Conservation (phyloP, 2,797 vertebrate species). For the Bufotes viridis region DNA sequence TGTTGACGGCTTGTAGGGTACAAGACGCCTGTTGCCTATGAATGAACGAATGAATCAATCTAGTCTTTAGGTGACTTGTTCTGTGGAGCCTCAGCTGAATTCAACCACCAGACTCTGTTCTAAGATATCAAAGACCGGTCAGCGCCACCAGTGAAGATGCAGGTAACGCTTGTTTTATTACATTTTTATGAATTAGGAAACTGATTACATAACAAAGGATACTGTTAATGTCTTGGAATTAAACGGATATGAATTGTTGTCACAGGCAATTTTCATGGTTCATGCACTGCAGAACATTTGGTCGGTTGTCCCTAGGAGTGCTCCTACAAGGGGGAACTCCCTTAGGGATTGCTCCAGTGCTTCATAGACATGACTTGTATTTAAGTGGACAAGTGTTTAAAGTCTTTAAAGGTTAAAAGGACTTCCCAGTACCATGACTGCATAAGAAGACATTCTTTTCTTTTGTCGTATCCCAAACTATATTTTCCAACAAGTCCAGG, state of each 20-base stretch:
- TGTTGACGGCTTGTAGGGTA: conserved; percentile 6
- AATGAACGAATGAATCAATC: conserved; percentile 8
- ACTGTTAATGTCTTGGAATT: neutral
- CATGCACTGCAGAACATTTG: neutral
- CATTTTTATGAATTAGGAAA: neutral
- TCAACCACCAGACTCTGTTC: neutral
- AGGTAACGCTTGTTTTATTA: conserved; percentile 26
- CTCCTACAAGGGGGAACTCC: conserved; percentile 32
- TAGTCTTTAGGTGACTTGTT: conserved; percentile 1
- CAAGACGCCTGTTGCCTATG: conserved; percentile 52
- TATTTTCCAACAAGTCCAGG: conserved; percentile 15
- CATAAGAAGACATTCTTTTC: neutral
- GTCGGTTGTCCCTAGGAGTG: neutral
- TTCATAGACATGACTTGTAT: conserved; percentile 2
- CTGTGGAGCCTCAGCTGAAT: conserved; percentile 13
- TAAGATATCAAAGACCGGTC: neutral
- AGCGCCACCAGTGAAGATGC: neutral
- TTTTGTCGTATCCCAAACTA: conserved; percentile 4
- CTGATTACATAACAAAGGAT: neutral
- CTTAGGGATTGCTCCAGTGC: neutral
- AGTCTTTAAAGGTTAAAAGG: neutral
- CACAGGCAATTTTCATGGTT: neutral
- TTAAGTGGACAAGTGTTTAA: neutral
- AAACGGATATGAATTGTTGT: neutral
- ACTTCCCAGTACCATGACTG: neutral